Base-by-base conservation (phyloP, 2,888 invertebrate species). In the Meteorus cinctellus region DNA sequence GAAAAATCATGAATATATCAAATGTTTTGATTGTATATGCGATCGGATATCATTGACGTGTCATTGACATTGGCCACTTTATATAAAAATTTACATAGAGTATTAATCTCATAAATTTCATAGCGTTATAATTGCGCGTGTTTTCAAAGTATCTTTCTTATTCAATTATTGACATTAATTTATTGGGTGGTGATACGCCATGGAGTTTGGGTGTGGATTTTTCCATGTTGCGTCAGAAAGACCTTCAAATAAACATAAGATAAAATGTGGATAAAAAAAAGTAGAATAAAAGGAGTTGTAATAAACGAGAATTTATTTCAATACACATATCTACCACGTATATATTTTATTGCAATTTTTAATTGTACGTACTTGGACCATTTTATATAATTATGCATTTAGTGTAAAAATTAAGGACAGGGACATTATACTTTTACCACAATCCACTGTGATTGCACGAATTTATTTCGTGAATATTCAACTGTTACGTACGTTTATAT, bases 1-100 rank as follows among this genome's bases (percentile, higher is more conserved):
- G 0, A 6, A 67, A 45, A 45, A 41, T 48, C 5, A 68, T 45
- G 51, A 74, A 74, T 62, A 66, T n/a, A n/a, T 34, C 10, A 45
- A 12, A 51, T 14, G 19, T 31, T 36, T 69, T 36, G 2, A 41
- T 41, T 71, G 29, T 16, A 10, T 34, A 16, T 16, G 31, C 27
- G 45, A 16, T 14, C n/a, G 6, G 19, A 48, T 36, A 19, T 16
- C 41, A 67, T 60, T 60, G 12, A 60, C 55, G 55, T 60, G 27
- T 24, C 12, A 24, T 62, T 62, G 62, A 62, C 29, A 31, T 62
- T 62, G 31, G 16, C 62, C 6, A 29, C 4, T 62, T 14, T 16
- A 55, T 8, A 55, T 55, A 41, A 12, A 41, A 0, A 41, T 12
- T 8, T 41, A 41, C 12, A 41, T 41, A 12, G 12, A 41, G 12